Percentiles rank a stretch among this genome's conserved stretches.
These are phyloP conservation scores for Malacoraja senta DNA, from an alignment of 2,797 vertebrate species.

Conservation along the genomic window DNA sequence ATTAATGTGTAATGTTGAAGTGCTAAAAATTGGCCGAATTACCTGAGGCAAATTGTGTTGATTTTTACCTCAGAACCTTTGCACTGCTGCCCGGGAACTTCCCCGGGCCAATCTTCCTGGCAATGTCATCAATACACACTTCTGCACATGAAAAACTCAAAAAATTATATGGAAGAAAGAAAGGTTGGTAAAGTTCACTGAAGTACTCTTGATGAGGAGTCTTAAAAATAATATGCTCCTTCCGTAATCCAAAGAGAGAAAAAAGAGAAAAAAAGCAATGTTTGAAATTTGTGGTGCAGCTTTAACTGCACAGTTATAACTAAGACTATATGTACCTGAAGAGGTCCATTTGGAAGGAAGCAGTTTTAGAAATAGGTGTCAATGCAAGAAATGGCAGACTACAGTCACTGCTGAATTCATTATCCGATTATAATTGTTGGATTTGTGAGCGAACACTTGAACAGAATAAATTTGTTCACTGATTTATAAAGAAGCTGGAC, in stretches of 20 bases:
- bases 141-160: background rate
- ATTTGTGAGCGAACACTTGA: background rate
- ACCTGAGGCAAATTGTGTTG: constrained; percentile 27
- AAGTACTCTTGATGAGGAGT: too few relatives aligned
- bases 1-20: constrained; percentile 7
- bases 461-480: background rate
- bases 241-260: background rate
- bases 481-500: background rate
- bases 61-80: constrained; percentile 14
- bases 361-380: background rate
- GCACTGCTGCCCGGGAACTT: background rate
- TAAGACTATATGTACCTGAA: background rate
- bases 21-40: constrained; percentile 5
- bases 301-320: background rate
- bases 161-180: background rate
- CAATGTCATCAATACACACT: background rate
- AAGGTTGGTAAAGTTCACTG: background rate
- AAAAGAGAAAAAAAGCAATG: background rate
- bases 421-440: background rate
- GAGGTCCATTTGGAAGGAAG: background rate
- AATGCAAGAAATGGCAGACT: background rate
- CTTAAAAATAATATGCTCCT: background rate
- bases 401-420: background rate
- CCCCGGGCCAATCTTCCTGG: constrained; percentile 7
- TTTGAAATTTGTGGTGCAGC: background rate